Conservation (phyloP, 2,888 invertebrate genomes). For the Nowickia ferox region DNA sequence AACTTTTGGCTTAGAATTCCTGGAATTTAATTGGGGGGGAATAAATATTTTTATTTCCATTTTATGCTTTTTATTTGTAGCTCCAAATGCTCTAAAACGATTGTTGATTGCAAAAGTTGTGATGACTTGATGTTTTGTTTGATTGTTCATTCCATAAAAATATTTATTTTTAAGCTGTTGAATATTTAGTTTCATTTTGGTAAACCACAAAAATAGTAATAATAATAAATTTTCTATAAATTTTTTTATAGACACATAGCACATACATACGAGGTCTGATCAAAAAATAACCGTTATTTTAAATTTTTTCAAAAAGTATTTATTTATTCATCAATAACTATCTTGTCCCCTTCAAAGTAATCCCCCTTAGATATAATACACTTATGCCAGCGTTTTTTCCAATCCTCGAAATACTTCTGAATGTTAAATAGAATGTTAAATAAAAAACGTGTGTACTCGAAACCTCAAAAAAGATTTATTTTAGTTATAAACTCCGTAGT, state of each 20-base stretch:
- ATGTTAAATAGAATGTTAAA: no score
- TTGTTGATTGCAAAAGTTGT: conserved; percentile 65
- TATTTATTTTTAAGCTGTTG: conserved; percentile 7
- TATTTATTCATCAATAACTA: no score
- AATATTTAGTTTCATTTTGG: conserved; percentile 32
- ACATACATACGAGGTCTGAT: no score
- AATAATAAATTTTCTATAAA: conserved; percentile 44
- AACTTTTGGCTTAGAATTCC: not conserved
- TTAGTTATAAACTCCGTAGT: no score
- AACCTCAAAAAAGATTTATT: no score
- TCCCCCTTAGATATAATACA: no score
- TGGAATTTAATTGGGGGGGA: conserved; percentile 48
- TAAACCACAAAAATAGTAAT: conserved; percentile 22
- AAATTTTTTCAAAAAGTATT: no score
- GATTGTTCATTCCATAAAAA: conserved; percentile 41
- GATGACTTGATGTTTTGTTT: conserved; percentile 57
- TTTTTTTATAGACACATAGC: conserved; percentile 21
- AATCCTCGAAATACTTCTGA: no score
- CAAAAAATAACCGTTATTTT: no score
- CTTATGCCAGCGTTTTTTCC: no score
- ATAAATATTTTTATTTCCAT: not conserved
- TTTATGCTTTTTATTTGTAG: conserved; percentile 9
- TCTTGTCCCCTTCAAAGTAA: no score
- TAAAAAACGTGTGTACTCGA: no score
- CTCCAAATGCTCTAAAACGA: conserved; percentile 61